Conservation (phyloP, 2,888 invertebrate species). For the Andrena dorsata region DNA sequence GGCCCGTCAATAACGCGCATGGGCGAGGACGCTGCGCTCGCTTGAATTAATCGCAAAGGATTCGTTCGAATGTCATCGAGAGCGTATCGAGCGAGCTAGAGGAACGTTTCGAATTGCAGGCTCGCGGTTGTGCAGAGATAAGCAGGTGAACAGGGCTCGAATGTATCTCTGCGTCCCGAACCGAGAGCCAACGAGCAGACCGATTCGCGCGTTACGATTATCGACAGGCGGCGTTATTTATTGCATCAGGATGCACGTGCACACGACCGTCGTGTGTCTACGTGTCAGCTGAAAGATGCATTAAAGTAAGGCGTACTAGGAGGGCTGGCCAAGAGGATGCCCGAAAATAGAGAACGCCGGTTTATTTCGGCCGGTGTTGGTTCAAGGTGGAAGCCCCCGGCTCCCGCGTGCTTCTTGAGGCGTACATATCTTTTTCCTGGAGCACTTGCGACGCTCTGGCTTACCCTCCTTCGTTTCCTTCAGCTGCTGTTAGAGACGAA, state of each 20-base stretch:
- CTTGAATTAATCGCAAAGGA: not conserved
- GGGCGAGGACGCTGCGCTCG: not conserved
- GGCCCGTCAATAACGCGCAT: not conserved
- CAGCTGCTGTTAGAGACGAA: not conserved
- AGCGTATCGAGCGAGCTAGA: not conserved
- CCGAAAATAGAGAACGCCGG: conserved; percentile 62
- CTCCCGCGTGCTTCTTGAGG: conserved; percentile 7
- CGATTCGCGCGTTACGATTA: conserved; percentile 1
- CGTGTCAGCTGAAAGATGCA: conserved; percentile 30
- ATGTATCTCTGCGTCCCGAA: not conserved
- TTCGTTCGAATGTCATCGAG: not conserved
- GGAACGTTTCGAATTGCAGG: not conserved
- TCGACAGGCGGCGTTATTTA: conserved; percentile 13
- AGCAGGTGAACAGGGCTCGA: not conserved
- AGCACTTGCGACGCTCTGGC: conserved; percentile 9
- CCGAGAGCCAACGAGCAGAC: not conserved
- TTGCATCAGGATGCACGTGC: not conserved
- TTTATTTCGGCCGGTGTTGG: conserved; percentile 64
- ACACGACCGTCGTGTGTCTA: conserved; percentile 9
- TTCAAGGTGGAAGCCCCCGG: conserved; percentile 64
- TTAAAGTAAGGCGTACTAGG: conserved; percentile 42
- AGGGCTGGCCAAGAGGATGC: conserved; percentile 28
- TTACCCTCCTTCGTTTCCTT: conserved; percentile 16
- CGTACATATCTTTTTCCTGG: conserved; percentile 31
- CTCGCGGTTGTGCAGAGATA: not conserved